Percentiles rank a stretch among this genome's conserved stretches.
These are phyloP conservation scores for Anguilla obscura DNA, from an alignment of 2,797 vertebrate genomes.

Conservation along the genomic window DNA sequence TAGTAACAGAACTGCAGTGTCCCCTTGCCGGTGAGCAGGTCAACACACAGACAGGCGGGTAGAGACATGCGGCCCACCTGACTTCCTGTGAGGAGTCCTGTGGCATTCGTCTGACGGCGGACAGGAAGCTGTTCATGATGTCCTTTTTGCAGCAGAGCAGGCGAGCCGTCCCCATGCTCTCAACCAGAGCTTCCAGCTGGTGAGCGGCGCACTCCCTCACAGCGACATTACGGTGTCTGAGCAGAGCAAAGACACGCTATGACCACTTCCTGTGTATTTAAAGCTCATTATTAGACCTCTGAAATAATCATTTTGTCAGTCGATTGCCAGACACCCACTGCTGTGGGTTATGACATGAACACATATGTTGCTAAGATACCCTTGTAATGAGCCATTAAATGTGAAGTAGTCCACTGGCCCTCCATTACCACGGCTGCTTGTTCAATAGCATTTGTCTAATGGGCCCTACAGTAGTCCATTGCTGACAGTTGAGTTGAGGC, in stretches of 20 bases:
- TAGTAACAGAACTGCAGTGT: no score
- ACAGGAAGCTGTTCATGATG: conserved; percentile 63
- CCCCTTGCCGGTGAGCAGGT: neutral
- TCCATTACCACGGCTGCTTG: no score
- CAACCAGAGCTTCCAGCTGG: conserved; percentile 63
- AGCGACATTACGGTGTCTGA: conserved; percentile 69
- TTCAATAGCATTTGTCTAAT: no score
- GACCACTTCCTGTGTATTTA: conserved; percentile 1
- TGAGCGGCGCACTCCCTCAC: conserved; percentile 74
- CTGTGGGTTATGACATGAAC: no score
- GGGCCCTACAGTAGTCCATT: no score
- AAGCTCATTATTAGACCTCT: neutral
- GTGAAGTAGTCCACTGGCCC: no score
- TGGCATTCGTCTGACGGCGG: conserved; percentile 66
- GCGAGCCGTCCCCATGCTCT: conserved; percentile 64
- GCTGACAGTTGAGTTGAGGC: no score
- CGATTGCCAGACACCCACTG: neutral
- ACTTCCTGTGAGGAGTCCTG: conserved; percentile 75
- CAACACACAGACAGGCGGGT: neutral
- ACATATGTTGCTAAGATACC: no score
- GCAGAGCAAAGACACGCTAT: neutral
- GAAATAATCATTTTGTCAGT: neutral
- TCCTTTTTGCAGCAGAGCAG: conserved; percentile 60
- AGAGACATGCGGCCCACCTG: conserved; percentile 55
- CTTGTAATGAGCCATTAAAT: no score